These are phyloP conservation scores for Tautogolabrus adspersus DNA, from an alignment of 2,113 vertebrate genomes.

Conservation along the genomic window DNA sequence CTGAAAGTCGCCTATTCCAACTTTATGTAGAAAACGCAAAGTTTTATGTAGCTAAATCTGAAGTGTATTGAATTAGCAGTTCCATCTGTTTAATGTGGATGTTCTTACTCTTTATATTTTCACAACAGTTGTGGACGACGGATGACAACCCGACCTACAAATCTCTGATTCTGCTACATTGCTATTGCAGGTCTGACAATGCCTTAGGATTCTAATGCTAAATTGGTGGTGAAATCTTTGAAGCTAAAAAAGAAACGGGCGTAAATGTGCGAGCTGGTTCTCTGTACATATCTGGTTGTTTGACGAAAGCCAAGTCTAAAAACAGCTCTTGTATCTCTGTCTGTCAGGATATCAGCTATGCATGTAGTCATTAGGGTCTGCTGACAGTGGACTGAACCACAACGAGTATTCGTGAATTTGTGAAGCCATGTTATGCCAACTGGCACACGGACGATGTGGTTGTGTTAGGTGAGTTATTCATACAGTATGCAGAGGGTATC, in stretches of 20 bases:
- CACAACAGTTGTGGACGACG: not conserved
- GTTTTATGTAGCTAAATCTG: not conserved
- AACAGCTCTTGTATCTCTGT: constrained; percentile 45
- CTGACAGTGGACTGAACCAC: not conserved
- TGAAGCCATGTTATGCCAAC: constrained; percentile 9
- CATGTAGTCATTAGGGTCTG: constrained; percentile 1
- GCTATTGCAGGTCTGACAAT: not conserved
- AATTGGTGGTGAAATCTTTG: not conserved
- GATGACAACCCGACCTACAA: not conserved
- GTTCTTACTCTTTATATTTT: not conserved
- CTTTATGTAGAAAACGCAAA: not conserved
- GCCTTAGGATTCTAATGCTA: not conserved
- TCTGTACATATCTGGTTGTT: not conserved
- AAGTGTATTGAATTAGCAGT: not conserved
- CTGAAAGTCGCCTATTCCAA: too few relatives aligned
- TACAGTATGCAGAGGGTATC: constrained; percentile 17
- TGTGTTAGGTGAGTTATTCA: constrained; percentile 20
- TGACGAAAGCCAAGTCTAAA: constrained; percentile 8
- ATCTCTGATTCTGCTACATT: not conserved
- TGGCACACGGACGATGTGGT: constrained; percentile 8
- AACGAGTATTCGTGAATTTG: not conserved
- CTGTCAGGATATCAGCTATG: constrained; percentile 33
- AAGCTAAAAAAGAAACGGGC: constrained; percentile 2
- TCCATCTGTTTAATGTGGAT: not conserved
- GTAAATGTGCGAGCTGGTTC: not conserved